Evolutionary conservation across 2,888 invertebrate species (phyloP), one percentile per base, ranked within the genome.

Genomic region (Endotricha flammealis): DNA sequence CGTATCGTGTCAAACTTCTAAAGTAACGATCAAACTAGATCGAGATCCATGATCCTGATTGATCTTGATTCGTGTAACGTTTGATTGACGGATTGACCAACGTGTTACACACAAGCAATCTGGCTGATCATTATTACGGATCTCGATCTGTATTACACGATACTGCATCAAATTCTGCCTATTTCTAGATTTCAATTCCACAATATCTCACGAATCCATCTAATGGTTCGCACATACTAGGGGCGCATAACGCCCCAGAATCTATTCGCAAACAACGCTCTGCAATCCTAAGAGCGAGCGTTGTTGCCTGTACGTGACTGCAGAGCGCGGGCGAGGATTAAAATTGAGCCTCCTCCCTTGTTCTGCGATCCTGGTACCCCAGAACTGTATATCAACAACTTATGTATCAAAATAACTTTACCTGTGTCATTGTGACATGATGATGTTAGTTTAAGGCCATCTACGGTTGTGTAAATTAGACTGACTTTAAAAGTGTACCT

Each of bases 251-350:
- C 32, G 36, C 29, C 29, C 10, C 12, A 30, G 30, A 29, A 29
- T 40, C 36, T 30, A 31, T 32, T 36, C 40, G 34, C 34, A 41
- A 38, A 29, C 28, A 32, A 16, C 1, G 22, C 20, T 20, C 46
- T 46, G 32, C 41, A 36, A 50, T 47, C 45, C 46, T 42, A 49
- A 45, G 44, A 57, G 58, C 35, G 22, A 49, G 45, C 43, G 42
- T 39, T 46, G 44, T 46, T 45, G 39, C 41, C 43, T 27, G 34
- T 48, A 53, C 59, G 60, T 60, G 58, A 49, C 53, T 42, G 40
- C 38, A 40, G 31, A 24, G 41, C 38, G 48, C 47, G 41, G 48
- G 50, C 45, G 42, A 39, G 54, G 60, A 58, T 60, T 60, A 58
- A 36, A 29, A 31, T 30, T 44, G 39, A 46, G 46, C 57, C 42